These are phyloP conservation scores for Drosophila tristis DNA, from an alignment of 1,140 invertebrate genomes.

Conservation along the genomic window DNA sequence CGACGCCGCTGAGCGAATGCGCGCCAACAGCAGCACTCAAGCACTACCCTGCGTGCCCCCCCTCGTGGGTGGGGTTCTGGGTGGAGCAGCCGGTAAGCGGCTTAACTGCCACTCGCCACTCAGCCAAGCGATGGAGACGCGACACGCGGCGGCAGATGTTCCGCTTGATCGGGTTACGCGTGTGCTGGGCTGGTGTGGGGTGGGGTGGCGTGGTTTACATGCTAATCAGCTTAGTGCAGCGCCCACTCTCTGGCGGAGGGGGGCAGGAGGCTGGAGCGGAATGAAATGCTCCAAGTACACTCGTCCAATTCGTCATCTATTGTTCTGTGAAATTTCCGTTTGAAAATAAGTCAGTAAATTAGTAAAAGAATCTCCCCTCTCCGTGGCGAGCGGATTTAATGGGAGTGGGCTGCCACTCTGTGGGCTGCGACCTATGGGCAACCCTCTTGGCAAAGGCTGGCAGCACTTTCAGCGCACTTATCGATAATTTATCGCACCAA, in stretches of 20 bases:
- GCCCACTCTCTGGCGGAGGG: not conserved
- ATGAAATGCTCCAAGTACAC: not conserved
- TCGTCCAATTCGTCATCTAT: not conserved
- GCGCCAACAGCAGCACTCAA: slow-evolving; percentile 9
- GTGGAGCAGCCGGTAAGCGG: slow-evolving; percentile 31
- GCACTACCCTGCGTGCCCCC: not conserved
- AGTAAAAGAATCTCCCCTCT: not conserved
- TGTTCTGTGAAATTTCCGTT: slow-evolving; percentile 26
- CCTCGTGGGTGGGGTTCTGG: not conserved
- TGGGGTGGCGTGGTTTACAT: not conserved
- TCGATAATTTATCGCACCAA: too few relatives aligned
- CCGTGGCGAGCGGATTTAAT: not conserved
- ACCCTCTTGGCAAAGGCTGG: too few relatives aligned
- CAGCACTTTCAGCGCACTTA: too few relatives aligned
- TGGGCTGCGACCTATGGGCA: too few relatives aligned
- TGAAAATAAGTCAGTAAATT: slow-evolving; percentile 29
- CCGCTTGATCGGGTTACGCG: slow-evolving; percentile 50
- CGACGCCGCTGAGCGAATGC: slow-evolving; percentile 20
- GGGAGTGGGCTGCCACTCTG: too few relatives aligned
- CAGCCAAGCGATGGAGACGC: slow-evolving; percentile 27
- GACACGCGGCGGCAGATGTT: slow-evolving; percentile 21
- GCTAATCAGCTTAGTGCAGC: slow-evolving; percentile 48
- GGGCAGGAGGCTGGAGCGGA: not conserved
- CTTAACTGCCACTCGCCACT: slow-evolving; percentile 11
- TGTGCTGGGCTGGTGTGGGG: fast-evolving